Conservation (phyloP, 2,888 invertebrate genomes). For the Lasioglossum oenotherae region DNA sequence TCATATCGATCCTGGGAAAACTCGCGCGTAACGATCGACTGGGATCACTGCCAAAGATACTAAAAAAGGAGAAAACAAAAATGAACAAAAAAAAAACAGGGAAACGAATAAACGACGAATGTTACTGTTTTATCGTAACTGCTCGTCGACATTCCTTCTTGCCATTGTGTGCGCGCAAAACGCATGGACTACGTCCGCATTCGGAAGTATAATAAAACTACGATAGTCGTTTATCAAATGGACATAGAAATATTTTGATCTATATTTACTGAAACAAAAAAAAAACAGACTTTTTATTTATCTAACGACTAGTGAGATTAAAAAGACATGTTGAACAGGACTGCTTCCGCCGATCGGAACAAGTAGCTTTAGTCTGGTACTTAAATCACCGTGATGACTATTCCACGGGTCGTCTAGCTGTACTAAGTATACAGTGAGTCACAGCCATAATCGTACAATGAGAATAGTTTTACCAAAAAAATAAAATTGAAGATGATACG, state of each 20-base stretch:
- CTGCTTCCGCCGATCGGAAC: slow-evolving; percentile 51
- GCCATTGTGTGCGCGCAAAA: slow-evolving; percentile 44
- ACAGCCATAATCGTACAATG: background rate
- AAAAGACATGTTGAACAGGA: slow-evolving; percentile 33
- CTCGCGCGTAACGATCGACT: slow-evolving; percentile 64
- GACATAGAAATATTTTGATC: slow-evolving; percentile 59
- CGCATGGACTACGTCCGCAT: slow-evolving; percentile 39
- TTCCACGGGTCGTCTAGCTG: slow-evolving; percentile 4
- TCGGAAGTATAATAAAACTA: slow-evolving; percentile 36
- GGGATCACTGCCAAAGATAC: slow-evolving; percentile 79
- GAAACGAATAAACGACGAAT: slow-evolving; percentile 26
- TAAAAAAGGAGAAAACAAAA: background rate
- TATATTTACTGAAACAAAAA: slow-evolving; percentile 46
- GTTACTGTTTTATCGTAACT: slow-evolving; percentile 51
- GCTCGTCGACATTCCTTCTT: slow-evolving; percentile 57
- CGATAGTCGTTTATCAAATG: slow-evolving; percentile 38
- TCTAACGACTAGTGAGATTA: slow-evolving; percentile 47
- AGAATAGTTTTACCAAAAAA: background rate
- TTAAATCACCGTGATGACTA: slow-evolving; percentile 27
- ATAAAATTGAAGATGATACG: background rate
- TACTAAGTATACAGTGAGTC: background rate
- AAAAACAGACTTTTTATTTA: slow-evolving; percentile 57
- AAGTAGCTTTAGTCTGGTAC: slow-evolving; percentile 42
- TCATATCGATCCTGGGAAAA: slow-evolving; percentile 55
- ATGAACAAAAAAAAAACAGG: slow-evolving; percentile 4